Percentiles rank a stretch among this genome's conserved stretches.
phyloP scores from a whole-genome alignment of 2,888 invertebrate species.

The Drosophila neonasuta region DNA sequence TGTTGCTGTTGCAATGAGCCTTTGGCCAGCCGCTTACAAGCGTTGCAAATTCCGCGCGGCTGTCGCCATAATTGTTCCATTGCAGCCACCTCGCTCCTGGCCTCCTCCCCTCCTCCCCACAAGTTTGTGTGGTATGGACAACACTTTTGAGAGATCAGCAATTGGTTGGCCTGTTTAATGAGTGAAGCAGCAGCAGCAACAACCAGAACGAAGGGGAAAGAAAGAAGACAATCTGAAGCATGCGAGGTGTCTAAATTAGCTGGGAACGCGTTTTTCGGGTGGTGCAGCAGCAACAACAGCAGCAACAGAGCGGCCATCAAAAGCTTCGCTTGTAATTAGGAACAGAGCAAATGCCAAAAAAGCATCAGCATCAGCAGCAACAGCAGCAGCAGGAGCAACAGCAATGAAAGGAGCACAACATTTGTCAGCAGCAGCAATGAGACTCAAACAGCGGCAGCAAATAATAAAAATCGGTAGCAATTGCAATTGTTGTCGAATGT shows the following conservation, averaged over 20 bases:
- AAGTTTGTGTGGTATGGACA: constrained; percentile 25
- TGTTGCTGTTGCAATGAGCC: constrained; percentile 41
- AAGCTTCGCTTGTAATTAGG: constrained; percentile 67
- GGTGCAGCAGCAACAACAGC: constrained; percentile 6
- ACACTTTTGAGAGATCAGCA: constrained; percentile 54
- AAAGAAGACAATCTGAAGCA: constrained; percentile 52
- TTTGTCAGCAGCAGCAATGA: constrained; percentile 47
- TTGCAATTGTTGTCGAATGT: constrained; percentile 72
- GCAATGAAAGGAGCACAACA: constrained; percentile 40
- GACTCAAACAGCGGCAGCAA: constrained; percentile 49
- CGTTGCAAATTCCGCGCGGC: constrained; percentile 71
- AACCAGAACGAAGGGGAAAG: constrained; percentile 10
- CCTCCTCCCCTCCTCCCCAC: too few relatives aligned
- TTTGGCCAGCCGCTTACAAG: constrained; percentile 76
- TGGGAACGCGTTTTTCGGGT: constrained; percentile 75
- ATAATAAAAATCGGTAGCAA: constrained; percentile 77
- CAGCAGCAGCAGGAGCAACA: constrained; percentile 39
- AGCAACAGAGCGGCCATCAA: constrained; percentile 60
- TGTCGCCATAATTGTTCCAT: constrained; percentile 73
- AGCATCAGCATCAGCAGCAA: constrained; percentile 15
- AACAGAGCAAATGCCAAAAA: constrained; percentile 56
- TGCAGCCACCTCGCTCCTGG: background rate
- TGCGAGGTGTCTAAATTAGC: constrained; percentile 77
- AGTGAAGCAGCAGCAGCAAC: constrained; percentile 35
- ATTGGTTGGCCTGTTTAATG: constrained; percentile 64